Conservation (phyloP, 2,113 vertebrate species). For the Mugil cephalus region DNA sequence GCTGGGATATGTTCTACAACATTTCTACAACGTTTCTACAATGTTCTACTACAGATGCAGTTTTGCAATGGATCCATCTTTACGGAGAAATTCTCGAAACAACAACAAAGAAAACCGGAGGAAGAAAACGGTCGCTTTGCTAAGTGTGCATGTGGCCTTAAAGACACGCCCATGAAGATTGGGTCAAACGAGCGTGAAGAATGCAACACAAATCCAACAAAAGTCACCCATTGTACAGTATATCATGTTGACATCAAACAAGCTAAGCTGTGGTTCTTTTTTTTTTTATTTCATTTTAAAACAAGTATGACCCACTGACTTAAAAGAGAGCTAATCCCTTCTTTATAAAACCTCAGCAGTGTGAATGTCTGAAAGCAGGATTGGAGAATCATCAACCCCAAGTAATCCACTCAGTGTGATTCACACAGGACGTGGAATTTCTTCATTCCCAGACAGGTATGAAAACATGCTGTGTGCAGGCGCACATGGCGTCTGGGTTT, state of each 20-base stretch:
- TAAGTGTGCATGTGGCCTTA: too few species aligned
- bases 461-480: conserved; percentile 31
- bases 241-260: background rate
- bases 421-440: conserved; percentile 15
- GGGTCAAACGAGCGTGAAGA: too few species aligned
- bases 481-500: conserved; percentile 29
- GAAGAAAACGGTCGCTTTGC: too few species aligned
- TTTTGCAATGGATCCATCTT: too few species aligned
- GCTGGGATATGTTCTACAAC: too few species aligned
- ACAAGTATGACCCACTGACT: conserved; percentile 3
- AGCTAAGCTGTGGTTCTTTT: background rate
- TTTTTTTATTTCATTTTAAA: background rate
- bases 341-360: background rate
- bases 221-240: background rate
- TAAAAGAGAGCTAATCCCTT: background rate
- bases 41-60: too few species aligned
- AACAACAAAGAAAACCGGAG: too few species aligned
- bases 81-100: too few species aligned
- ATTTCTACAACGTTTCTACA: too few species aligned
- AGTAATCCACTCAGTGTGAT: conserved; percentile 40
- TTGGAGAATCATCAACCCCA: conserved; percentile 28
- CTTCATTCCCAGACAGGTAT: conserved; percentile 39
- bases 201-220: too few species aligned
- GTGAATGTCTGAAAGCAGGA: background rate
- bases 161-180: background rate